A percentile compares a stretch with the other conserved stretches of the same genome.
Conservation (phyloP, 2,113 vertebrate genomes). For the Athene noctua region DNA sequence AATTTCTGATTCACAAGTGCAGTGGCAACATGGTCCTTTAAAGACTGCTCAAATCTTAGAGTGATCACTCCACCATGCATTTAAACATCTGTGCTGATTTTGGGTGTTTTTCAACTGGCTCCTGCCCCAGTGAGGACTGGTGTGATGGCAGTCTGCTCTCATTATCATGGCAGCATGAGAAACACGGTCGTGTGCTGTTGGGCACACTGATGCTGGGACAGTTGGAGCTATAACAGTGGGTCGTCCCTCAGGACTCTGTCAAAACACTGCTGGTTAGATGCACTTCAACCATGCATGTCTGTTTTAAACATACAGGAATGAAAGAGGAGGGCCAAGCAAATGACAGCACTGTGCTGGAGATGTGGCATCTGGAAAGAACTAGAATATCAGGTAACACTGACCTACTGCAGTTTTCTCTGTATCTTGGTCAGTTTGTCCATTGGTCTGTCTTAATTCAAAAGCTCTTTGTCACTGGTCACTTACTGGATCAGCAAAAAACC, state of each 20-base stretch:
- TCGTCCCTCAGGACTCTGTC: background rate
- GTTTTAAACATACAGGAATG: background rate
- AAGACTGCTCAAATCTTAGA: background rate
- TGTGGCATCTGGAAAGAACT: accelerated
- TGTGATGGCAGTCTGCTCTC: background rate
- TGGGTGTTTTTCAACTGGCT: background rate
- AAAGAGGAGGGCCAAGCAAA: background rate
- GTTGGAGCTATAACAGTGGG: background rate
- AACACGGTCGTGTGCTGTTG: accelerated
- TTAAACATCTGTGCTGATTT: background rate
- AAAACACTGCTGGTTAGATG: background rate
- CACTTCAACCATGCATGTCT: background rate
- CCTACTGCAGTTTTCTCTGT: background rate
- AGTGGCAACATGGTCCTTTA: background rate
- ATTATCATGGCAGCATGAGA: accelerated
- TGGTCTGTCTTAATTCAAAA: background rate
- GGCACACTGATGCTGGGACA: background rate
- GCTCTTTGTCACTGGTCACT: background rate
- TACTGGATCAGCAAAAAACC: background rate
- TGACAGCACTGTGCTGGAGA: background rate
- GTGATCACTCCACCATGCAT: accelerated
- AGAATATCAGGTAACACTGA: background rate
- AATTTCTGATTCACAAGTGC: background rate
- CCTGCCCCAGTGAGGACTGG: accelerated
- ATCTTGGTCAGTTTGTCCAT: background rate